Evolutionary conservation across 2,888 invertebrate species (phyloP).

Genomic region (Glaucopsyche alexis): DNA sequence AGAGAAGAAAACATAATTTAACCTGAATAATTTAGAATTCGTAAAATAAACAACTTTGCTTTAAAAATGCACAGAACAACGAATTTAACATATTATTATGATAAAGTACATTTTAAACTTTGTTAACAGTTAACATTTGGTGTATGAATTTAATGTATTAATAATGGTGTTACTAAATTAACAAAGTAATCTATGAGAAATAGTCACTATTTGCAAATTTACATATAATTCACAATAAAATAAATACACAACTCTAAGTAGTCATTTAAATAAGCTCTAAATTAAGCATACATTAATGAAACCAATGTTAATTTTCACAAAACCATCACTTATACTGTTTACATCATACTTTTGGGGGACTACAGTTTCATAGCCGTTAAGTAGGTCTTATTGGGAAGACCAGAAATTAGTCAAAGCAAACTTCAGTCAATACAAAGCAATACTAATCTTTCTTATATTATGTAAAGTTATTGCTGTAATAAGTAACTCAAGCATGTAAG

Average conservation of each 20-base stretch:
- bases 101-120: too few relatives aligned
- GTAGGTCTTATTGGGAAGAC: too few relatives aligned
- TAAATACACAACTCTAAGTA: conserved; percentile 1
- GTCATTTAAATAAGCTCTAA: not conserved
- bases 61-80: not conserved
- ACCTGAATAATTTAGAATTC: conserved; percentile 15
- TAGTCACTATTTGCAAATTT: not conserved
- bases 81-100: not conserved
- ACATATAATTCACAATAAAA: not conserved
- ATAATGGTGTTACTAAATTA: too few relatives aligned
- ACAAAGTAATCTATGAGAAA: too few relatives aligned
- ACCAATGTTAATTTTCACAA: not conserved
- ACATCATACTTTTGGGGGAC: not conserved
- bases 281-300: not conserved
- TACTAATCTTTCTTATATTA: not conserved
- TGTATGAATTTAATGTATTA: too few relatives aligned
- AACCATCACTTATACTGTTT: not conserved
- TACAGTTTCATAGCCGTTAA: not conserved
- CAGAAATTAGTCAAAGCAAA: not conserved
- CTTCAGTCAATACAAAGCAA: not conserved
- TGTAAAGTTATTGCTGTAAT: not conserved
- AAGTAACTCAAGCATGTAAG: not conserved
- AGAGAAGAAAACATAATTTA: conserved; percentile 41
- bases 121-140: too few relatives aligned
- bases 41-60: not conserved